A percentile compares a stretch with the other conserved stretches of the same genome.
Conservation (phyloP, 2,797 vertebrate species). For the Acipenser ruthenus region DNA sequence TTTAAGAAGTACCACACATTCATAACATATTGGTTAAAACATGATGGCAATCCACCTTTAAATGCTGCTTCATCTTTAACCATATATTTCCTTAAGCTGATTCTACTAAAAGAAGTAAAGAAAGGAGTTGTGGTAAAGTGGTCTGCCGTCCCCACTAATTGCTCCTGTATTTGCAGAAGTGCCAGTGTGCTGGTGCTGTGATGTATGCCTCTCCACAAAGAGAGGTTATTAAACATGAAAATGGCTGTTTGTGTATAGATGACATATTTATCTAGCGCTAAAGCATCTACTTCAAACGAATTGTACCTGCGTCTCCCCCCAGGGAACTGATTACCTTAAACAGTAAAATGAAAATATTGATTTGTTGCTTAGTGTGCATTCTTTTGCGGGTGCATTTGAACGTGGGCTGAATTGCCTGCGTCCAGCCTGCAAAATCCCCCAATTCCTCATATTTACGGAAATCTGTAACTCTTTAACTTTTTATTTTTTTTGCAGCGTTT, state of each 20-base stretch:
- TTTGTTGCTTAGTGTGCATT: background rate
- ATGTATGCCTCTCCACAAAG: background rate
- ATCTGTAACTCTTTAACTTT: too few relatives aligned
- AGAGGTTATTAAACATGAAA: constrained; percentile 3
- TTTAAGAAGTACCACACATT: background rate
- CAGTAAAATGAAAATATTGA: constrained; percentile 2
- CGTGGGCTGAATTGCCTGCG: background rate
- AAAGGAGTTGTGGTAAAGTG: too few relatives aligned
- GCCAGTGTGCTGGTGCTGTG: background rate
- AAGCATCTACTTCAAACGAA: background rate
- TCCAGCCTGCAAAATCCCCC: background rate
- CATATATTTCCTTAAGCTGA: too few relatives aligned
- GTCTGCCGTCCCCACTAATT: background rate
- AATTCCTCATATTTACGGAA: background rate
- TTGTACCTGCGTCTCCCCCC: background rate
- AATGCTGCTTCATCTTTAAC: too few relatives aligned
- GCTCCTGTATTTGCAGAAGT: background rate
- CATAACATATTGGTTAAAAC: background rate
- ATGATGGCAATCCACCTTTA: background rate
- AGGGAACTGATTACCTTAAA: constrained; percentile 8
- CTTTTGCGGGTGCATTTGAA: background rate
- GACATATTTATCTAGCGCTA: background rate
- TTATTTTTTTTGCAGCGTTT: too few relatives aligned
- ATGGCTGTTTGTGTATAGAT: background rate
- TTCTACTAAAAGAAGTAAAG: too few relatives aligned